Base-by-base conservation (phyloP, 2,888 invertebrate species). In the Physocephala rufipes region DNA sequence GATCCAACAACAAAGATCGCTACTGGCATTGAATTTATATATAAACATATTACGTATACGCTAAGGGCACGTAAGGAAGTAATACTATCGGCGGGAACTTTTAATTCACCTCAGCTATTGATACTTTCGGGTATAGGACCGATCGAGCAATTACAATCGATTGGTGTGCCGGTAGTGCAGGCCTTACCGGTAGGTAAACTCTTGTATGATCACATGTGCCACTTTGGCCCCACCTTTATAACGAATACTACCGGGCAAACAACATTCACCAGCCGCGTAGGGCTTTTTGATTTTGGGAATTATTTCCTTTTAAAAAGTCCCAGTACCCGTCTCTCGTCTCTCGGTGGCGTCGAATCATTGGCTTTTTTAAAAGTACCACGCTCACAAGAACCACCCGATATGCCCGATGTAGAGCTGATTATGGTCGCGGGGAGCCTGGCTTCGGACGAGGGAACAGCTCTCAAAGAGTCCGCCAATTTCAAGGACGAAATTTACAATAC, bases 81-180 rank as follows among this genome's bases (percentile, higher is more conserved):
- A 0, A 92, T 96, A 74, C 80, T 96, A 47, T 91, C 93, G 59
- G 94, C 93, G 5, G 96, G 96, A 0, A 90, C 95, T 1, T 91
- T 96, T 74, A 93, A 93, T 79, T 92, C 94, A 0, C 94, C 96
- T 0, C 96, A 96, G 84, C 82, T 96, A 1, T 88, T 96, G 16
- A 93, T 96, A 93, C 84, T 96, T n/a, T 94, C 95, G 3, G 95
- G 95, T 0, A 78, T 89, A 24, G 89, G 89, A 12, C 88, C 89
- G 0, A 83, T 78, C 72, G 77, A 87, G 55, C 86, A 90, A 76
- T 82, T 91, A 19, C 78, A 82, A 36, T 82, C 86, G 16, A 78
- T 88, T 1, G 87, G 87, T 1, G 88, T 91, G 74, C 88, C 89
- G 0, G 85, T 91, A 0, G 78, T 91, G 13, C 84, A 88, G 76